phyloP scores from a whole-genome alignment of 2,797 vertebrate species.

The Myoxocephalus aenaeus region DNA sequence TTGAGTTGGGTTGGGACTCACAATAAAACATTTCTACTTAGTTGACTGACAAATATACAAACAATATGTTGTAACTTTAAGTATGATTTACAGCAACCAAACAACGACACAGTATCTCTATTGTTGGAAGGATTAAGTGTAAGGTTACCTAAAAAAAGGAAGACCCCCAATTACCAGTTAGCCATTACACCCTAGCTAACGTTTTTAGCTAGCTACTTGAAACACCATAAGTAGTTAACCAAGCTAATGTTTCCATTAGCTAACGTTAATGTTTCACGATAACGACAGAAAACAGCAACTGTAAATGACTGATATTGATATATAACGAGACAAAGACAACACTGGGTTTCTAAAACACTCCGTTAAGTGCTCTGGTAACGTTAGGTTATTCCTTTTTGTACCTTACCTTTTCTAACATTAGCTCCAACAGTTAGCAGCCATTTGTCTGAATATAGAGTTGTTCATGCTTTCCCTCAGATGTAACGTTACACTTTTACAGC shows the following conservation, averaged over 20 bases:
- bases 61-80: neutral
- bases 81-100: neutral
- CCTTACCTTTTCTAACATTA: no score
- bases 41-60: neutral
- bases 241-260: neutral
- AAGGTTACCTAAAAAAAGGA: neutral
- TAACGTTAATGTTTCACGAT: neutral
- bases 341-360: neutral
- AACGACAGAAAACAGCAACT: neutral
- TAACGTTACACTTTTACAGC: no score
- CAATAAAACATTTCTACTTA: neutral
- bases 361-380: no score
- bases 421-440: no score
- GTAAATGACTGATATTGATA: neutral
- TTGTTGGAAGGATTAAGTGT: neutral
- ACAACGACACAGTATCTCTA: accelerated
- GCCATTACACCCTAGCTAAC: neutral
- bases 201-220: no score
- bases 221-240: no score
- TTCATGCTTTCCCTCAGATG: neutral
- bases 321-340: neutral
- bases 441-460: neutral
- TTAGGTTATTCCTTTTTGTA: no score
- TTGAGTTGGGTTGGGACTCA: neutral
- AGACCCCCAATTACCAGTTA: neutral